Percentiles rank a stretch among this genome's conserved stretches.
Evolutionary conservation across 35 echinoderm and acorn worm species (phyloP).

Genomic region (Ptychodera flava): DNA sequence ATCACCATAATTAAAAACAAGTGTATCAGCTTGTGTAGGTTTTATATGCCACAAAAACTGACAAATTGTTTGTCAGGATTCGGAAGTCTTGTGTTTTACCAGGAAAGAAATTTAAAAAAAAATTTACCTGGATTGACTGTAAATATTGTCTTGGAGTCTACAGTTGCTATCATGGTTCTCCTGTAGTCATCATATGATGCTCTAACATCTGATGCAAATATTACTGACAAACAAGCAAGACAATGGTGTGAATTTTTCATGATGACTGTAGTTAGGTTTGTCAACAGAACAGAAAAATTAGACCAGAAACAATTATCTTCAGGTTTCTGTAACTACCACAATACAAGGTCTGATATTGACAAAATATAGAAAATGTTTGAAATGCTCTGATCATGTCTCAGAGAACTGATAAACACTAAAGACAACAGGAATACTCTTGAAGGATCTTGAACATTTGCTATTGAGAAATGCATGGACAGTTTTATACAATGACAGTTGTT

Average conservation of each 20-base stretch:
- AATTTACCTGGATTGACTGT: constrained; percentile 88
- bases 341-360: neutral
- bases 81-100: no score
- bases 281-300: neutral
- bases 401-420: no score
- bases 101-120: no score
- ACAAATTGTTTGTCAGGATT: no score
- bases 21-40: no score
- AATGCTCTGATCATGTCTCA: no score
- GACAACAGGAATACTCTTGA: no score
- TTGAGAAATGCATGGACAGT: no score
- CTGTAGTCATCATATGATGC: constrained; percentile 92
- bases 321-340: neutral
- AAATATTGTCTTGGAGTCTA: constrained; percentile 71
- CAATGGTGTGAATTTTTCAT: neutral
- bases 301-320: neutral
- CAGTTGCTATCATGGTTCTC: constrained; percentile 65
- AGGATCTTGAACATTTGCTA: no score
- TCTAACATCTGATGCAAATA: constrained; percentile 83
- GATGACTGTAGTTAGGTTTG: neutral
- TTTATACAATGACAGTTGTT: no score
- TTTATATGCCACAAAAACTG: no score
- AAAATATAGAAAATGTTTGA: neutral
- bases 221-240: constrained; percentile 37
- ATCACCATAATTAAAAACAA: no score